phyloP scores from a whole-genome alignment of 2,888 invertebrate genomes.

The Tiliacea aurago region DNA sequence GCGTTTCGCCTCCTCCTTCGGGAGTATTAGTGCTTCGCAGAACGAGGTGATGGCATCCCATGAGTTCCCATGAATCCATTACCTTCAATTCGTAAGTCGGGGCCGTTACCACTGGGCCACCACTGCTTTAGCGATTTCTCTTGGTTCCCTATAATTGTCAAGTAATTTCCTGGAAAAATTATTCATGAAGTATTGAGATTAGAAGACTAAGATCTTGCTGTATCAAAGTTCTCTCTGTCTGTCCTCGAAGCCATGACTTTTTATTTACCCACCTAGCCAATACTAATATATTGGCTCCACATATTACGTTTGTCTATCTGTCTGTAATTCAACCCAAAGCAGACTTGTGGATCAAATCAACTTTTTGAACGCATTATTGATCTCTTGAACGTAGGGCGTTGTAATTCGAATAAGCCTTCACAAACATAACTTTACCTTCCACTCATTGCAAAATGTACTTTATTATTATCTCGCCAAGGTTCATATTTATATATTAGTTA shows the following conservation, averaged over 20 bases:
- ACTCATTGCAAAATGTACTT: slow-evolving; percentile 45
- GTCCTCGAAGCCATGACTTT: not conserved
- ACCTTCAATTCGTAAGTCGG: too few relatives aligned
- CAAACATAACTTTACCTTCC: slow-evolving; percentile 48
- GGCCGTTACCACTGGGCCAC: too few relatives aligned
- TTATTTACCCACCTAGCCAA: slow-evolving; percentile 8
- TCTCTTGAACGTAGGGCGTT: slow-evolving; percentile 75
- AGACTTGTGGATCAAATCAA: slow-evolving; percentile 79
- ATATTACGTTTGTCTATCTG: slow-evolving; percentile 46
- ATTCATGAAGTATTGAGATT: too few relatives aligned
- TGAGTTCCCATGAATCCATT: too few relatives aligned
- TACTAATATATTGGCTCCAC: slow-evolving; percentile 38
- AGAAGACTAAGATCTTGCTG: too few relatives aligned
- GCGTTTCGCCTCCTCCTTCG: too few relatives aligned
- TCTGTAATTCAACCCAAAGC: slow-evolving; percentile 61
- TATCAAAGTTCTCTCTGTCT: not conserved
- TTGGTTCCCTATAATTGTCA: too few relatives aligned
- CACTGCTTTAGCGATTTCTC: too few relatives aligned
- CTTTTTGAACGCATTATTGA: slow-evolving; percentile 83
- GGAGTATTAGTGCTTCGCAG: too few relatives aligned
- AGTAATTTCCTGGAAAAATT: too few relatives aligned
- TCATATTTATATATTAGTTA: slow-evolving; percentile 14
- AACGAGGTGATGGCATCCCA: too few relatives aligned
- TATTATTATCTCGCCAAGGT: slow-evolving; percentile 35
- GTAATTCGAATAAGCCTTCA: slow-evolving; percentile 79